Conservation (phyloP, 2,113 vertebrate species). For the Dolichotis patagonum region DNA sequence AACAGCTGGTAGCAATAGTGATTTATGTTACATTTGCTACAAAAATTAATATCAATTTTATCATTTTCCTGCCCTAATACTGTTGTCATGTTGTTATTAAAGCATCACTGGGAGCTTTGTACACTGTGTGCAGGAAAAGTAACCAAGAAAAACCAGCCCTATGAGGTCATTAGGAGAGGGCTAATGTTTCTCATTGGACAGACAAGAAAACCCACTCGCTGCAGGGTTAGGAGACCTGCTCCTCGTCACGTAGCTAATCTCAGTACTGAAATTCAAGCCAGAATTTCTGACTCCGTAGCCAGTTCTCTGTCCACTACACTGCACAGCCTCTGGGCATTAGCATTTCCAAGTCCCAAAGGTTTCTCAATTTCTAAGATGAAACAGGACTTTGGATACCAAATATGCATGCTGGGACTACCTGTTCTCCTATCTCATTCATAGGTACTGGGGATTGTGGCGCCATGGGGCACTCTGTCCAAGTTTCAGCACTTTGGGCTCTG, state of each 20-base stretch:
- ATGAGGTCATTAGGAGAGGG: not conserved
- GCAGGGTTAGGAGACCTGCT: conserved; percentile 62
- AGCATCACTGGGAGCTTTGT: not conserved
- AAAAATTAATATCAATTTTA: conserved; percentile 34
- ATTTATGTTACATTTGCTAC: not conserved
- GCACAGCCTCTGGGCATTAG: not conserved
- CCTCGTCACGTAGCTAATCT: conserved; percentile 64
- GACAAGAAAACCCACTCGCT: conserved; percentile 33
- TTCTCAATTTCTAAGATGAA: conserved; percentile 60
- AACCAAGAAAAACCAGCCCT: conserved; percentile 23
- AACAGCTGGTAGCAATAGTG: not conserved
- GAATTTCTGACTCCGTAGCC: not conserved
- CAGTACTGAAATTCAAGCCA: not conserved
- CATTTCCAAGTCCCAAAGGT: not conserved
- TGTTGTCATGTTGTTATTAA: not conserved
- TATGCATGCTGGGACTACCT: not conserved
- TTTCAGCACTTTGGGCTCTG: rapidly evolving
- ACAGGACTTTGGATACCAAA: not conserved
- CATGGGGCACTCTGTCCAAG: not conserved
- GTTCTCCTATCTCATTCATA: not conserved
- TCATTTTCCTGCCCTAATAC: not conserved
- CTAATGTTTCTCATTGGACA: conserved; percentile 3
- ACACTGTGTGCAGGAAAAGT: conserved; percentile 48
- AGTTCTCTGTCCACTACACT: conserved; percentile 34
- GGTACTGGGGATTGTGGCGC: not conserved